A percentile compares a stretch with the other conserved stretches of the same genome.
These are phyloP conservation scores for Scaptomyza graminum DNA, from an alignment of 1,140 invertebrate species.

Conservation along the genomic window DNA sequence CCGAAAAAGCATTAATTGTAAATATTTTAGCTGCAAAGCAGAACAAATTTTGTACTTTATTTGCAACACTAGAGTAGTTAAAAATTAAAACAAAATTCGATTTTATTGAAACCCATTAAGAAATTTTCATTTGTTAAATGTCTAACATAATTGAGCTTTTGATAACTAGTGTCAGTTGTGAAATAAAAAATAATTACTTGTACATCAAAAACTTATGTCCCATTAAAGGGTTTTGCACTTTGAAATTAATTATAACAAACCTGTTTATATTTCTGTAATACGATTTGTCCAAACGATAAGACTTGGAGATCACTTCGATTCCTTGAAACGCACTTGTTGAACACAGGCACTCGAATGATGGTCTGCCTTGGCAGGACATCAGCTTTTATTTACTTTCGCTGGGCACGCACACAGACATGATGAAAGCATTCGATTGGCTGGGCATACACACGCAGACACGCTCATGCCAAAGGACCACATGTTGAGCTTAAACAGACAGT, in stretches of 20 bases:
- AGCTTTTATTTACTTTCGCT: conserved; percentile 78
- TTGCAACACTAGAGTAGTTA: no score
- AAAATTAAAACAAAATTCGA: no score
- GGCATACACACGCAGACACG: conserved; percentile 17
- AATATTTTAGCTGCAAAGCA: no score
- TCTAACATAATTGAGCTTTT: no score
- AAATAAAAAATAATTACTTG: no score
- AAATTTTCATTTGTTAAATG: no score
- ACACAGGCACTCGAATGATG: conserved; percentile 77
- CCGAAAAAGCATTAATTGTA: no score
- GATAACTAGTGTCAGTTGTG: no score
- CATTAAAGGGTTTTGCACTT: no score
- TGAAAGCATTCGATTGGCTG: conserved; percentile 62
- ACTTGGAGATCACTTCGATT: conserved; percentile 18
- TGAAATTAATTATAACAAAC: neutral
- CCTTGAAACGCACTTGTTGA: conserved; percentile 66
- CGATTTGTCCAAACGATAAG: neutral
- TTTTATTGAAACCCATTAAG: no score
- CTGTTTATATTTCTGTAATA: neutral
- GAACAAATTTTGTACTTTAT: no score
- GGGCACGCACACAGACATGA: conserved; percentile 38
- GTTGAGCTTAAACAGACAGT: conserved; percentile 57
- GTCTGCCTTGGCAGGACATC: conserved; percentile 64
- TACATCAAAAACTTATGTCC: no score
- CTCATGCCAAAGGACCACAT: conserved; percentile 53